Percentiles rank a stretch among this genome's conserved stretches.
Conservation (phyloP, 1,140 invertebrate species). For the Patella vulgata region DNA sequence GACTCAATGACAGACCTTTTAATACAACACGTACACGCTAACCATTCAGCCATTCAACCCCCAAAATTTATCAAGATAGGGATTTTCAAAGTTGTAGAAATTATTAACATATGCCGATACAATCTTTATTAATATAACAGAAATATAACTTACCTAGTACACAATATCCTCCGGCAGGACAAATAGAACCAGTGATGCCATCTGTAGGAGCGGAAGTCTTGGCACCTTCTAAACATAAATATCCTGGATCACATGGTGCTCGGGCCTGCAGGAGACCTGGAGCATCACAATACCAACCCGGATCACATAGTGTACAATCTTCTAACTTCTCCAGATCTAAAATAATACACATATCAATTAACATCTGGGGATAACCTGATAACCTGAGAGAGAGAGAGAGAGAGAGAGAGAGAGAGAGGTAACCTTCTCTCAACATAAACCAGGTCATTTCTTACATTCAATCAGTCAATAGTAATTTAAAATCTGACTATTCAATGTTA, state of each 20-base stretch:
- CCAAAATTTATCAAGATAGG: too few species aligned
- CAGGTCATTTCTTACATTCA: too few species aligned
- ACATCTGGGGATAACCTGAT: neutral
- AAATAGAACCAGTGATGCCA: conserved; percentile 53
- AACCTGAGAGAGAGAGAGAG: neutral
- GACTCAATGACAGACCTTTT: too few species aligned
- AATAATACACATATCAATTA: neutral
- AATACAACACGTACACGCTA: too few species aligned
- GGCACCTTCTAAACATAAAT: conserved; percentile 55
- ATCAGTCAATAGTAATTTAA: too few species aligned
- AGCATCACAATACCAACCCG: conserved; percentile 59
- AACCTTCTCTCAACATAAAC: too few species aligned
- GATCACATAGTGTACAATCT: conserved; percentile 54
- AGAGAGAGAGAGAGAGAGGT: too few species aligned
- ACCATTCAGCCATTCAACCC: too few species aligned
- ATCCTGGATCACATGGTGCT: conserved; percentile 59
- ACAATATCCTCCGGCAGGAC: conserved; percentile 61
- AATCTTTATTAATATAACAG: too few species aligned
- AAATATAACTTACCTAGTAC: conserved; percentile 45
- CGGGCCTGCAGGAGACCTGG: conserved; percentile 56
- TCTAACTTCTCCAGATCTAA: conserved; percentile 45
- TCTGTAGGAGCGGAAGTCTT: conserved; percentile 56
- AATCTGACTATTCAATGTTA: too few species aligned
- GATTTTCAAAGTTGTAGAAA: too few species aligned
- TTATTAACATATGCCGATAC: too few species aligned